Evolutionary conservation across 2,888 invertebrate species (phyloP).

Genomic region (Lasioglossum malachurum): DNA sequence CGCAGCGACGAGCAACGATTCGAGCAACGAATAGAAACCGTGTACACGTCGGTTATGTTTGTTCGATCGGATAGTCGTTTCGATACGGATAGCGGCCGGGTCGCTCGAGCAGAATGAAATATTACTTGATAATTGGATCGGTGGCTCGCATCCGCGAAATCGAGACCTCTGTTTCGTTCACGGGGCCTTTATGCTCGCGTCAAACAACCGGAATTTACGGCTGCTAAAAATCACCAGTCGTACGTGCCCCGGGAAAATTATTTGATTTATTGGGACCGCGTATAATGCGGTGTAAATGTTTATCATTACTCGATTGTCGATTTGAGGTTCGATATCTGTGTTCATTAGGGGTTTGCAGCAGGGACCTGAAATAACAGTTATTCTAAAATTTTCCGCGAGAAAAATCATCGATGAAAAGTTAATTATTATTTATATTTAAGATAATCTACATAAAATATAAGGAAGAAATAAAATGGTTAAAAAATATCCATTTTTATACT

Average conservation of each 20-base stretch:
- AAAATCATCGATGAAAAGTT: too few relatives aligned
- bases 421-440: too few relatives aligned
- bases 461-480: too few relatives aligned
- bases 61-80: not conserved
- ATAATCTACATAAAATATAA: too few relatives aligned
- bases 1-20: not conserved
- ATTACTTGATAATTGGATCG: not conserved
- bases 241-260: not conserved
- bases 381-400: too few relatives aligned
- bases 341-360: too few relatives aligned
- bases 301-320: too few relatives aligned
- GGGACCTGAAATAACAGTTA: too few relatives aligned
- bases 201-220: not conserved
- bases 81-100: not conserved
- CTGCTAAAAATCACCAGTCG: not conserved
- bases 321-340: too few relatives aligned
- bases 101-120: not conserved
- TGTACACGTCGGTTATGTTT: not conserved
- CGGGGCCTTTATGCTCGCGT: too few relatives aligned
- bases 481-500: too few relatives aligned
- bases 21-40: not conserved
- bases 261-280: not conserved
- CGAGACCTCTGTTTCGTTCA: not conserved
- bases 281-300: too few relatives aligned
- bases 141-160: not conserved